Base-by-base conservation (phyloP, 1,140 invertebrate species). In the Frieseomelitta varia region DNA sequence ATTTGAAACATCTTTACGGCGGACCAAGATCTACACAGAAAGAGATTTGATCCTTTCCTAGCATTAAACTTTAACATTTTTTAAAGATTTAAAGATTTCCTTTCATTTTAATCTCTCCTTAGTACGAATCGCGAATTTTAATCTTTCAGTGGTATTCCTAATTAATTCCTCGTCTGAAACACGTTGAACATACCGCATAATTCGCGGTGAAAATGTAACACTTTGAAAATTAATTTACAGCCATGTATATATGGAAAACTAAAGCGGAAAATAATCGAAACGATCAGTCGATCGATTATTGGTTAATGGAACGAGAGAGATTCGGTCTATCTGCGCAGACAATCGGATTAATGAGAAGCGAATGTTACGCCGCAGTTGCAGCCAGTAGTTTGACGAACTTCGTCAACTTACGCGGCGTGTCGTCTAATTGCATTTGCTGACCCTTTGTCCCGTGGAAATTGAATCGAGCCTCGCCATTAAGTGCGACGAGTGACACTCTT, bases 361-460 rank as follows among this genome's bases (percentile, higher is more conserved):
- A 67, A 87, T 77, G 76, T 84, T 87, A 73, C 34, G 68, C 30
- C n/a, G 61, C 61, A 30, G 65, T 75, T 65, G 72, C 65, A 76
- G 55, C 63, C 34, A 27, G 34, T 53, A 71, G 82, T 56, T 72
- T n/a, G 67, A 72, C 55, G 47, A 84, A 84, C 72, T 85, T 85
- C 34, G 58, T 34, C 56, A 53, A 74, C 79, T 81, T 81, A 47
- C 56, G 47, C 39, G 39, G n/a, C 47, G 56, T 81, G 39, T n/a
- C 47, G 47, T 74, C 69, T 74, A 81, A 81, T 81, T 81, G 34
- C 69, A n/a, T 74, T 81, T 24, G 15, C 58, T 56, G 21, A 17
- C 69, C 69, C 56, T 81, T 81, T 74, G 69, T 63, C 19, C n/a
- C n/a, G 3, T 10, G 27, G 71, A 74, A 81, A 81, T 81, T 81